A percentile compares a stretch with the other conserved stretches of the same genome.
These are phyloP conservation scores for Coecobrya sp. DNA, from an alignment of 2,888 invertebrate genomes.

Conservation along the genomic window DNA sequence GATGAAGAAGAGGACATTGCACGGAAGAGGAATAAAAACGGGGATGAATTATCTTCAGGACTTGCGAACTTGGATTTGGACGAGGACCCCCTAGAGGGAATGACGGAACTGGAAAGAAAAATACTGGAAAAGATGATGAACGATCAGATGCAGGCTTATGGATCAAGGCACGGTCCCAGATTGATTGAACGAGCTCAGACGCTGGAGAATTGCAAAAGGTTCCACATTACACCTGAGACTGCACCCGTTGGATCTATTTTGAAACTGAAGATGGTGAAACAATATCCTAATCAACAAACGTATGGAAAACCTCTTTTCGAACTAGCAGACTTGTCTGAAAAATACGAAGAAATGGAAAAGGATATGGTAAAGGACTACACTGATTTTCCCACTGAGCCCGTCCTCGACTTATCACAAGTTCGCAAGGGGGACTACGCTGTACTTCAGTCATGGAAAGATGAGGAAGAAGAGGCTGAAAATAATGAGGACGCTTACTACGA, in stretches of 20 bases:
- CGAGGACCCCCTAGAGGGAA: too few relatives aligned
- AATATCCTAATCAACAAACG: background rate
- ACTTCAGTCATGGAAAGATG: background rate
- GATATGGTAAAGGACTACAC: background rate
- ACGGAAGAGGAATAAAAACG: too few relatives aligned
- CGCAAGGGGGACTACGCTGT: background rate
- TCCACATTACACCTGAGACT: too few relatives aligned
- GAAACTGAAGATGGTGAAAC: slow-evolving; percentile 22
- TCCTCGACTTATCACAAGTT: background rate
- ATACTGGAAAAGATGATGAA: too few relatives aligned
- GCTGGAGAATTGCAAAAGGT: too few relatives aligned
- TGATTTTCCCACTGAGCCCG: background rate
- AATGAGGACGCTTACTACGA: background rate
- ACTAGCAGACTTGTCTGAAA: background rate
- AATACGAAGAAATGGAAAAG: slow-evolving; percentile 50
- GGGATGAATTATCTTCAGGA: too few relatives aligned
- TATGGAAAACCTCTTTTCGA: slow-evolving; percentile 23
- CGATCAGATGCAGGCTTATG: too few relatives aligned
- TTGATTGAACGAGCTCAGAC: too few relatives aligned
- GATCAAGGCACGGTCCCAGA: too few relatives aligned
- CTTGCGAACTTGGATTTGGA: too few relatives aligned
- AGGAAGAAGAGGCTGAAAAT: background rate
- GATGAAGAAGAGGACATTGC: too few relatives aligned
- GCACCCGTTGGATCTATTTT: slow-evolving; percentile 3
- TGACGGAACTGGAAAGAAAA: too few relatives aligned